A percentile compares a stretch with the other conserved stretches of the same genome.
These are phyloP conservation scores for Hermodice carunculata DNA, from an alignment of 2,888 invertebrate genomes.

Conservation along the genomic window DNA sequence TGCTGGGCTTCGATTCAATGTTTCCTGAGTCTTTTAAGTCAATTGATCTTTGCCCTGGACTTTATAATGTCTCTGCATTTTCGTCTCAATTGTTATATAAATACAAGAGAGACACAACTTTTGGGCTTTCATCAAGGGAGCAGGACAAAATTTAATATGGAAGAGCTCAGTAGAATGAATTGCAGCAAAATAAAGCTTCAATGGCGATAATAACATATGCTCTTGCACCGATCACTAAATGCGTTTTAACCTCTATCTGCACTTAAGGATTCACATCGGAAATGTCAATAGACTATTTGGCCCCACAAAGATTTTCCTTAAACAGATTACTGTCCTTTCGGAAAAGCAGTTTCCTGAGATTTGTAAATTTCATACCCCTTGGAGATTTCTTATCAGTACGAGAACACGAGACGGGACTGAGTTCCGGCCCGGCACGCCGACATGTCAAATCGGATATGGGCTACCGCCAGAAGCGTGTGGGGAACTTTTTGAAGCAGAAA, in stretches of 20 bases:
- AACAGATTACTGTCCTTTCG: slow-evolving; percentile 13
- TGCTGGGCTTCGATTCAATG: too few species aligned
- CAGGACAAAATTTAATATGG: too few species aligned
- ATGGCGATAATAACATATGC: slow-evolving; percentile 20
- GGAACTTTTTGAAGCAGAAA: too few species aligned
- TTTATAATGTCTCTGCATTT: too few species aligned
- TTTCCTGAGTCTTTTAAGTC: too few species aligned
- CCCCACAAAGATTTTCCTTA: slow-evolving; percentile 13
- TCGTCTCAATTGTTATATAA: too few species aligned
- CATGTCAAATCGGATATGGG: neutral
- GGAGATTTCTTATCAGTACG: slow-evolving; percentile 6
- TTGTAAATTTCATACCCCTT: slow-evolving; percentile 19
- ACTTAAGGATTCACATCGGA: slow-evolving; percentile 7
- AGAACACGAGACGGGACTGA: neutral
- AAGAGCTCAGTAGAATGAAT: too few species aligned
- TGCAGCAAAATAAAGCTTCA: too few species aligned
- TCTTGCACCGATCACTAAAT: neutral
- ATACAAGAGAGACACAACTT: too few species aligned
- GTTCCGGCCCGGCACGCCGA: neutral
- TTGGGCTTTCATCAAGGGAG: too few species aligned
- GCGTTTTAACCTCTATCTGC: slow-evolving; percentile 6
- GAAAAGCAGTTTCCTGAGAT: slow-evolving; percentile 21
- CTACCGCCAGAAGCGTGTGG: too few species aligned
- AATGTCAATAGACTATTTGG: slow-evolving; percentile 23
- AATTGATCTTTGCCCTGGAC: too few species aligned